Evolutionary conservation across 1,140 invertebrate genomes (phyloP), one percentile per base, ranked within the genome.

Genomic region (Heliconius nattereri): DNA sequence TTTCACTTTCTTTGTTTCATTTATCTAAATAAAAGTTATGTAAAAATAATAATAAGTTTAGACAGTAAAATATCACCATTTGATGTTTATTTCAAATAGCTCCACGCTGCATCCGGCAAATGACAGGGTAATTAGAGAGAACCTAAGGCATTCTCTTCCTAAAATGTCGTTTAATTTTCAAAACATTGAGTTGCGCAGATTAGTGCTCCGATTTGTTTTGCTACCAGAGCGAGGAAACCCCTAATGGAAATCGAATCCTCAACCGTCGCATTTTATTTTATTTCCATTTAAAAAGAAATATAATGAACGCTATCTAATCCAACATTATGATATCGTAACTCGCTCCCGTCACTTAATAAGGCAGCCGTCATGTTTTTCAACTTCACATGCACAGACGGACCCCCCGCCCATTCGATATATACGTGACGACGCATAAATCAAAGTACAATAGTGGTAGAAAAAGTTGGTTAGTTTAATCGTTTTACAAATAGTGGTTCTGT

Each of bases 381-480:
- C 77, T 45, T 71, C 81, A 73, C 23, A 66, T 77, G 60, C 16
- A 78, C 79, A 83, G 79, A 81, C 81, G 49, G 79, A 79, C 80
- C 83, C 71, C 80, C 82, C 82, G 78, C 54, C 74, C 82, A 76
- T 49, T 71, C 73, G 79, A 78, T 78, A 80, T 80, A 83, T 82
- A 85, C 86, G 85, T 87, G 86, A 84, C 83, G 80, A 73, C 79
- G 86, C 85, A 86, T 87, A 87, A 85, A 87, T 87, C 86, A 87
- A 83, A 78, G 77, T 75, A 86, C 85, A 87, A 86, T 86, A 81
- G 84, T 78, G 78, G 81, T 84, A 79, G 79, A 86, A 84, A 87
- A 87, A 86, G 75, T 60, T 70, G 73, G 57, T 60, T 72, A 81
- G 32, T 52, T 73, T 45, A 78, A 79, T 32, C 26, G 74, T n/a